These are phyloP conservation scores for Silvanus unidentatus DNA, from an alignment of 2,888 invertebrate genomes.

Conservation along the genomic window DNA sequence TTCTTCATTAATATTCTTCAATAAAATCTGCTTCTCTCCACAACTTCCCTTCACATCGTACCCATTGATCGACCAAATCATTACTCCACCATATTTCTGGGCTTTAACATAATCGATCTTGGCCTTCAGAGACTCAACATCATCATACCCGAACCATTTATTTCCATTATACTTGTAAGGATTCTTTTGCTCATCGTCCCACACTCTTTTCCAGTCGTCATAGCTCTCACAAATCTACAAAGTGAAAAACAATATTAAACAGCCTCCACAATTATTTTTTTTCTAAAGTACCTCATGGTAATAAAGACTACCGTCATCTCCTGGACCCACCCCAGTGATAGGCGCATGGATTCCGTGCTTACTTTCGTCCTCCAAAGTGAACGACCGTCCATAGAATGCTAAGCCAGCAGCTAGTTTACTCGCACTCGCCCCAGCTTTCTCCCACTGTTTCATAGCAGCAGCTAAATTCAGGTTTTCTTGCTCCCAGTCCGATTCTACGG, in stretches of 20 bases:
- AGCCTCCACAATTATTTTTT: slow-evolving; percentile 3
- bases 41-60: slow-evolving; percentile 25
- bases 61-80: slow-evolving; percentile 25
- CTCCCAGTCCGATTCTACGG: slow-evolving; percentile 35
- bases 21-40: slow-evolving; percentile 9
- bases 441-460: slow-evolving; percentile 48
- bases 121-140: slow-evolving; percentile 17
- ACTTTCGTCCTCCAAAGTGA: slow-evolving; percentile 49
- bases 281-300: slow-evolving; percentile 20
- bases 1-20: not conserved
- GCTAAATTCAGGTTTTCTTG: slow-evolving; percentile 34
- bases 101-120: slow-evolving; percentile 24
- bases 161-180: slow-evolving; percentile 20
- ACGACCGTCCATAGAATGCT: slow-evolving; percentile 65
- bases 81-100: slow-evolving; percentile 21
- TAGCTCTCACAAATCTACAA: slow-evolving; percentile 22
- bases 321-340: slow-evolving; percentile 49
- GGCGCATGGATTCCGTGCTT: slow-evolving; percentile 51
- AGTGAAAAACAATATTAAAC: slow-evolving; percentile 3
- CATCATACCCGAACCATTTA: slow-evolving; percentile 25
- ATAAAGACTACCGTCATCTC: slow-evolving; percentile 42
- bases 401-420: slow-evolving; percentile 64
- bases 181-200: slow-evolving; percentile 24
- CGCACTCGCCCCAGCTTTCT: slow-evolving; percentile 50
- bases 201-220: slow-evolving; percentile 17